These are phyloP conservation scores for Pseudomyrmex dendroicus DNA, from an alignment of 1,140 invertebrate genomes.

Conservation along the genomic window DNA sequence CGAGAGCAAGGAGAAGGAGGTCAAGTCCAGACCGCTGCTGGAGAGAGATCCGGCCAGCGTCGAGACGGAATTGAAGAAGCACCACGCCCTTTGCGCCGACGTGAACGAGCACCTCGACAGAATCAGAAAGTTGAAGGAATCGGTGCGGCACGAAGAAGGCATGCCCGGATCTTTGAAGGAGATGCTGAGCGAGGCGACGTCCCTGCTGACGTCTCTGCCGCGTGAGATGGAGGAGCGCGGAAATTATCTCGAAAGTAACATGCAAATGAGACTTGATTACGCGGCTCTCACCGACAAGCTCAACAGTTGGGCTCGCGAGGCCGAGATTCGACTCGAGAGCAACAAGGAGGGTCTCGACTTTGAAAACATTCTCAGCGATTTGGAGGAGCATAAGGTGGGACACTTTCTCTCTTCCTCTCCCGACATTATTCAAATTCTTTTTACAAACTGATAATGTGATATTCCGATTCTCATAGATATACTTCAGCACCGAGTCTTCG, in stretches of 20 bases:
- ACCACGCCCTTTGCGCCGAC: slow-evolving; percentile 89
- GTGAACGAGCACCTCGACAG: slow-evolving; percentile 90
- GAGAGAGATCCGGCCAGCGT: slow-evolving; percentile 92
- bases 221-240: slow-evolving; percentile 91
- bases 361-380: slow-evolving; percentile 91
- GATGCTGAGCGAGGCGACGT: slow-evolving; percentile 92
- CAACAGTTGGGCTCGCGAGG: slow-evolving; percentile 93
- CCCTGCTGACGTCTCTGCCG: slow-evolving; percentile 91
- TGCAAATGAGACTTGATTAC: slow-evolving; percentile 91
- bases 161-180: slow-evolving; percentile 92
- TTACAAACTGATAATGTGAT: background rate
- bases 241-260: slow-evolving; percentile 92
- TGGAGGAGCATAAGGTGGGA: slow-evolving; percentile 93
- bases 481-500: slow-evolving; percentile 91
- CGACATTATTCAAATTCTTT: background rate
- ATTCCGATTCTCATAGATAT: slow-evolving; percentile 83
- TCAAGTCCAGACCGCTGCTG: slow-evolving; percentile 93
- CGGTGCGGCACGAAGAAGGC: slow-evolving; percentile 89
- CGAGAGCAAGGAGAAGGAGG: slow-evolving; percentile 92
- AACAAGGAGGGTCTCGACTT: slow-evolving; percentile 95
- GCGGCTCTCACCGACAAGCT: slow-evolving; percentile 90
- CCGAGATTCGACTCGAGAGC: slow-evolving; percentile 90
- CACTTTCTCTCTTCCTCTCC: background rate
- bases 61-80: slow-evolving; percentile 92
- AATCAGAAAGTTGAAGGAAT: slow-evolving; percentile 89